phyloP scores from a whole-genome alignment of 2,113 vertebrate genomes.

The Psilopsiagon aymara region DNA sequence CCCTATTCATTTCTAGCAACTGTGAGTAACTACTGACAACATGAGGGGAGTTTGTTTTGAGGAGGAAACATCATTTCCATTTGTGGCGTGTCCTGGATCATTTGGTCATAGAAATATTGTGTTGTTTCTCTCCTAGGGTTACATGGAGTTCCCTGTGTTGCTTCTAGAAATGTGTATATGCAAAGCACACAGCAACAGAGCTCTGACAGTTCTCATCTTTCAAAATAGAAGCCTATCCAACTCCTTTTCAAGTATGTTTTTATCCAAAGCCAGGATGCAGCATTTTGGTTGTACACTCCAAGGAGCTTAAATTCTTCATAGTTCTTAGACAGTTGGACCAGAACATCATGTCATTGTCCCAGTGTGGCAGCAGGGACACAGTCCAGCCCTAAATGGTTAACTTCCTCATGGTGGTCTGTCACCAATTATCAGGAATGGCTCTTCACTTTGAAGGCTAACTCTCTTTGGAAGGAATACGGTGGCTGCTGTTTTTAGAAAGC shows the following conservation, averaged over 20 bases:
- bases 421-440: background rate
- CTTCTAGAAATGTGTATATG: background rate
- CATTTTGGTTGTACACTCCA: background rate
- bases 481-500: constrained; percentile 2
- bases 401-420: background rate
- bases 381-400: background rate
- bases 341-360: fast-evolving
- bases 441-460: background rate
- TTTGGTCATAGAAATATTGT: background rate
- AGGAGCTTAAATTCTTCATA: background rate
- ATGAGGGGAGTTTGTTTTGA: background rate
- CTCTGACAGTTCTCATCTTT: background rate
- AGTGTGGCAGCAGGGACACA: background rate
- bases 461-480: background rate
- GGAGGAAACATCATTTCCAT: background rate
- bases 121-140: background rate
- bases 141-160: background rate
- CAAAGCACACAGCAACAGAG: background rate
- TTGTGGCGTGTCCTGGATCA: background rate
- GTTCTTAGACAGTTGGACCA: background rate
- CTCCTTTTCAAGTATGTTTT: background rate
- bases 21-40: background rate
- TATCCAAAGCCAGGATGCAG: background rate
- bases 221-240: background rate
- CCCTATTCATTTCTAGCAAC: background rate